Conservation (phyloP, 2,797 vertebrate genomes). For the Danio tinwini region DNA sequence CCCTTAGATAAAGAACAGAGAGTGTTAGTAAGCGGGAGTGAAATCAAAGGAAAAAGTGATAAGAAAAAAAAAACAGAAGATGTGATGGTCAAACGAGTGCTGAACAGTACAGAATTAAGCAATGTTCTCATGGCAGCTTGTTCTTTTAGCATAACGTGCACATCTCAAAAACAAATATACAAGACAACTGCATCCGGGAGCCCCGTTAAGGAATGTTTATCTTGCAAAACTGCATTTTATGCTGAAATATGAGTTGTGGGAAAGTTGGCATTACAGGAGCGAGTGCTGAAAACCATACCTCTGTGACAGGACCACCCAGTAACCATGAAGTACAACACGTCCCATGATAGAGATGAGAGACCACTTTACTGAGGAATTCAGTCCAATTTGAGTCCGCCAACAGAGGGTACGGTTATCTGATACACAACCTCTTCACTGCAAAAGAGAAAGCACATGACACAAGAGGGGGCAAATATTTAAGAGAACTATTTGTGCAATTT, state of each 20-base stretch:
- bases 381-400: conserved; percentile 8
- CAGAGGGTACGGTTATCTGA: neutral
- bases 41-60: conserved; percentile 16
- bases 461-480: neutral
- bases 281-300: conserved; percentile 14
- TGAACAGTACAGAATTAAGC: neutral
- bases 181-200: neutral
- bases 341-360: conserved; percentile 8
- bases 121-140: neutral
- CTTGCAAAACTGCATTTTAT: conserved; percentile 22
- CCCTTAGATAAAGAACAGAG: conserved; percentile 56
- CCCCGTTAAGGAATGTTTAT: neutral
- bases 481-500: neutral
- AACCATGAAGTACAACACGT: neutral
- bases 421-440: neutral
- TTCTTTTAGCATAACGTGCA: neutral
- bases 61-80: neutral
- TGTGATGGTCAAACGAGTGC: neutral
- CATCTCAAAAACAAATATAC: neutral
- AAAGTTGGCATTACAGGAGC: conserved; percentile 16
- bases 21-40: neutral
- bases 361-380: conserved; percentile 23
- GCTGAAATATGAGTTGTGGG: conserved; percentile 16
- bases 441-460: conserved; percentile 13
- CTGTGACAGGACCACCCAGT: conserved; percentile 14